phyloP scores from a whole-genome alignment of 2,888 invertebrate genomes.

The Machimus rusticus region DNA sequence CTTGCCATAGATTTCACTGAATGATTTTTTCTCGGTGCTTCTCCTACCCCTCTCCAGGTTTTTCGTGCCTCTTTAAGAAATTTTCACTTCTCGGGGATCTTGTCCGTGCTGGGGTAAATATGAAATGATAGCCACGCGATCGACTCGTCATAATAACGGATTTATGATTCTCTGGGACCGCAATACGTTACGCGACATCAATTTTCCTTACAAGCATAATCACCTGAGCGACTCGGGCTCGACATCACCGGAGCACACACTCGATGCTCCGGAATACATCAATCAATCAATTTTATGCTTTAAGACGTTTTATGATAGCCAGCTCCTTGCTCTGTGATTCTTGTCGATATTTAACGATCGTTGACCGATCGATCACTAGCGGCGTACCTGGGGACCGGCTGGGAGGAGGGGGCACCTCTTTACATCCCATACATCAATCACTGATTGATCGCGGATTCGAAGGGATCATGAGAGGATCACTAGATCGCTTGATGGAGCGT shows the following conservation, averaged over 20 bases:
- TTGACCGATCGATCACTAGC: slow-evolving; percentile 33
- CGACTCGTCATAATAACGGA: slow-evolving; percentile 41
- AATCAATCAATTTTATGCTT: slow-evolving; percentile 44
- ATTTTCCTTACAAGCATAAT: slow-evolving; percentile 36
- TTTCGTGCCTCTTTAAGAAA: slow-evolving; percentile 13
- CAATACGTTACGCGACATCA: slow-evolving; percentile 42
- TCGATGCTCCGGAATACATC: background rate
- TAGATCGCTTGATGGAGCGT: background rate
- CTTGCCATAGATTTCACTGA: background rate
- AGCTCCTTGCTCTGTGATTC: slow-evolving; percentile 11
- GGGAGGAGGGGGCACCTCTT: background rate
- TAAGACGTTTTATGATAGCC: slow-evolving; percentile 36
- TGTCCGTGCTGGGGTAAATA: background rate
- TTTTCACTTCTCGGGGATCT: slow-evolving; percentile 8
- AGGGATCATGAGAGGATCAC: slow-evolving; percentile 14
- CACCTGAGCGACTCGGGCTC: slow-evolving; percentile 27
- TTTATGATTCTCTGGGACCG: slow-evolving; percentile 26
- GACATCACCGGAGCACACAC: background rate
- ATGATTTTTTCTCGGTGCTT: background rate
- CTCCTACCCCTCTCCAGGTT: background rate
- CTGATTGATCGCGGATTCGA: slow-evolving; percentile 29
- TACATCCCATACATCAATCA: slow-evolving; percentile 10
- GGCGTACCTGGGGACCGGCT: background rate
- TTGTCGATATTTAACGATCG: slow-evolving; percentile 32
- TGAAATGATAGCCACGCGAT: slow-evolving; percentile 38